phyloP scores from a whole-genome alignment of 2,113 vertebrate species.

The Cheirogaleus medius region DNA sequence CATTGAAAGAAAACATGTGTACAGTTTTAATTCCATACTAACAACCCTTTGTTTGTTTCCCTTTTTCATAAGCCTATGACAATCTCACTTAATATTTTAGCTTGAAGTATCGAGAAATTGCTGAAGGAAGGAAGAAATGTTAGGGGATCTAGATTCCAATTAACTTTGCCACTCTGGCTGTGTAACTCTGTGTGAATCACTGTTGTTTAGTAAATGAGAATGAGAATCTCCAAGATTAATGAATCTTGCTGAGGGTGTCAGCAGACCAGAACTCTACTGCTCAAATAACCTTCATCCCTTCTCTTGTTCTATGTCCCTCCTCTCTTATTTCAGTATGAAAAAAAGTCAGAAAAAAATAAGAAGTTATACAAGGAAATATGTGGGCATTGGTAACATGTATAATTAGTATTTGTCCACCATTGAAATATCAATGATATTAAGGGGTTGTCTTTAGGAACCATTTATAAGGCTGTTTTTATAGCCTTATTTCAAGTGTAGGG shows the following conservation, averaged over 20 bases:
- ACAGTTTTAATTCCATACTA: constrained; percentile 27
- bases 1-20: not conserved
- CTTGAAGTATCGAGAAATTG: constrained; percentile 56
- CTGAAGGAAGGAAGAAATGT: constrained; percentile 75
- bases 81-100: constrained; percentile 57
- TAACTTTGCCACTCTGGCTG: constrained; percentile 71
- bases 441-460: not conserved
- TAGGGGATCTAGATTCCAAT: constrained; percentile 76
- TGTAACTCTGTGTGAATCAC: constrained; percentile 74
- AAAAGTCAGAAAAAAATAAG: not conserved
- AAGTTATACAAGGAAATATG: not conserved
- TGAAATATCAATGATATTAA: not conserved
- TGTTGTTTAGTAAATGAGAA: constrained; percentile 76
- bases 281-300: constrained; percentile 49
- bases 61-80: constrained; percentile 6
- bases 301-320: not conserved
- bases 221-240: constrained; percentile 72
- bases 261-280: constrained; percentile 60
- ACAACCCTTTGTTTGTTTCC: constrained; percentile 45
- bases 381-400: not conserved
- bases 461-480: not conserved
- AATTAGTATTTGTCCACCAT: not conserved
- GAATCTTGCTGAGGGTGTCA: constrained; percentile 72
- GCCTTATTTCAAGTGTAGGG: not conserved
- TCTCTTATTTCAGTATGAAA: constrained; percentile 6